Evolutionary conservation across 2,797 vertebrate species (phyloP), one percentile per base, ranked within the genome.

Genomic region (Propithecus perrieri): DNA sequence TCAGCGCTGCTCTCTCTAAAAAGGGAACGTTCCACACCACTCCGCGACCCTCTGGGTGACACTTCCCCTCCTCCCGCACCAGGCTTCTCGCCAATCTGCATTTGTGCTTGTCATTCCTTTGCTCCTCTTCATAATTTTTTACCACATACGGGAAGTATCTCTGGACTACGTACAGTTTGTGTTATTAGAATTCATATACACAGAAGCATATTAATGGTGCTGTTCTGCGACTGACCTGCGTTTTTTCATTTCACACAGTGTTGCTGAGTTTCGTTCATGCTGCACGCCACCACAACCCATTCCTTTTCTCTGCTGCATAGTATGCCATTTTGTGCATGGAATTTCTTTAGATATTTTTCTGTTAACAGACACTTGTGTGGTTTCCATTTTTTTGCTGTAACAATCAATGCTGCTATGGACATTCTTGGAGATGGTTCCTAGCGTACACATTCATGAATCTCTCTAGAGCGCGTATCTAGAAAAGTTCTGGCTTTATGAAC

Each of bases 271-370:
- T 59, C 20, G 3, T 22, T 22, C 61, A 3, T 4, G 57, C 22
- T 33, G 24, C 33, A 0, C 1, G 9, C 13, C 7, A 2, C 69
- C 9, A 1, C 2, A 0, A 9, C 18, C 26, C 18, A 0, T 57
- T 9, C 94, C 30, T 76, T 55, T 53, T 50, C 30, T 6, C 3
- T 4, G 9, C 94, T 14, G 5, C 2, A 1, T 30, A 24, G 20
- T 13, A 30, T 74, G 63, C 74, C 50, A 8, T 5, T 35, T 22
- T 1, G 7, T 5, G 24, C 13, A 4, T 43, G 12, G 1, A 72
- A 26, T 72, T 43, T 72, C 14, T 28, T 26, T 17, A 43, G 30
- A 59, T 33, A 46, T 41, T 50, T 63, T 33, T 46, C 72, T 46
- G 46, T 26, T 43, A 3, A 7, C 4, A 28, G 33, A 41, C 2